These are phyloP conservation scores for Omphaloscelis lunosa DNA, from an alignment of 2,888 invertebrate genomes.

Conservation along the genomic window DNA sequence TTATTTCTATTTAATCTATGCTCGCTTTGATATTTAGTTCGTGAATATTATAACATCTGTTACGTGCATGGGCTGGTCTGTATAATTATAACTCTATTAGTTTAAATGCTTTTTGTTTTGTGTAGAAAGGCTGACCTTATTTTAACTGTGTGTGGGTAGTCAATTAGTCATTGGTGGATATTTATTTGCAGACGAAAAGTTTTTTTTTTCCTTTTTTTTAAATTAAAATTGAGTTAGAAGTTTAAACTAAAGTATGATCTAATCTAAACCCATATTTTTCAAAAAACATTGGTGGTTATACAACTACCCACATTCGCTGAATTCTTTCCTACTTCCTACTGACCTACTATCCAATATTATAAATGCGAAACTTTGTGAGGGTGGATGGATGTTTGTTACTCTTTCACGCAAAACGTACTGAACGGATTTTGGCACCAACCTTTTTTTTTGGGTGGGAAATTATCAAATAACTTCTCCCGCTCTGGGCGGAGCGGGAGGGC, in stretches of 20 bases:
- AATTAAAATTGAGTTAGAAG: not conserved
- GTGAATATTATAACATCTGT: conserved; percentile 64
- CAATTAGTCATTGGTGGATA: not conserved
- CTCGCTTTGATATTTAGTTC: conserved; percentile 44
- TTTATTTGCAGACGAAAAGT: not conserved
- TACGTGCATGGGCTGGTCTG: conserved; percentile 45
- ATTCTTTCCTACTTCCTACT: no score
- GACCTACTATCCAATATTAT: no score
- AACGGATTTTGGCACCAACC: no score
- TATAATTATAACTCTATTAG: conserved; percentile 52
- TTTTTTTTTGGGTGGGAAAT: no score
- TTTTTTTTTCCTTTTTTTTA: no score
- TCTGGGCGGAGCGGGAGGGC: no score
- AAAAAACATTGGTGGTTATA: not conserved
- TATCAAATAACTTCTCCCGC: no score
- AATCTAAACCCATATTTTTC: not conserved
- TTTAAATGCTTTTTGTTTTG: conserved; percentile 35
- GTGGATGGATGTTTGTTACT: no score
- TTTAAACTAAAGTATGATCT: not conserved
- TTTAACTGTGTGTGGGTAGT: conserved; percentile 19
- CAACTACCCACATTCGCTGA: not conserved
- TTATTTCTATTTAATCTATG: conserved; percentile 69
- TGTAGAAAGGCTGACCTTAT: conserved; percentile 33
- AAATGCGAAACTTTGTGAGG: no score
- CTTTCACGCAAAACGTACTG: no score